phyloP scores from a whole-genome alignment of 2,888 invertebrate species.

The Eupeodes luniger region DNA sequence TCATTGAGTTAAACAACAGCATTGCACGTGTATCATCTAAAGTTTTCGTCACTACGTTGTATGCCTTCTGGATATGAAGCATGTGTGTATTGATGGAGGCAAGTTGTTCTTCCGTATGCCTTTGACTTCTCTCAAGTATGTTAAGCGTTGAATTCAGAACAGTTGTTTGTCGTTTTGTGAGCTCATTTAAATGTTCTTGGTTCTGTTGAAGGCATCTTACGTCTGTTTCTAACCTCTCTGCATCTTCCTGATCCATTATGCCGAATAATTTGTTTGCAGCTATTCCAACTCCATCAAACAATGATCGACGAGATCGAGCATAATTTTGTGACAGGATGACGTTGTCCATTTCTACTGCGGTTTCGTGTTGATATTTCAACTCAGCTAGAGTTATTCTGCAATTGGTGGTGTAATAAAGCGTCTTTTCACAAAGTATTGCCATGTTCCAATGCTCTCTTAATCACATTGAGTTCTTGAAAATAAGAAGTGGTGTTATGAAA shows the following conservation, averaged over 20 bases:
- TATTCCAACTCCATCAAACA: background rate
- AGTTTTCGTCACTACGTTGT: too few relatives aligned
- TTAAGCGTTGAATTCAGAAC: too few relatives aligned
- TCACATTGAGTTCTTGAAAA: too few relatives aligned
- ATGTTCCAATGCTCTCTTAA: background rate
- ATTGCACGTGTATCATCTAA: too few relatives aligned
- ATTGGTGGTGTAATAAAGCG: background rate
- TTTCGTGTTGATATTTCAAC: too few relatives aligned
- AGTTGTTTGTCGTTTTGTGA: too few relatives aligned
- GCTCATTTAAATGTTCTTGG: too few relatives aligned
- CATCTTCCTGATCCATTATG: background rate
- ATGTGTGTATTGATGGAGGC: too few relatives aligned
- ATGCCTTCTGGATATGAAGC: too few relatives aligned
- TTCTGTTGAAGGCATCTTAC: background rate
- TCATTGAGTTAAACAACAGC: too few relatives aligned
- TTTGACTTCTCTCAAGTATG: too few relatives aligned
- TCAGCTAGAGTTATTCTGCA: slow-evolving; percentile 7
- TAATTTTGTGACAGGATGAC: background rate
- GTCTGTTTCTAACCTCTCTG: background rate
- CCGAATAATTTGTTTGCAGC: background rate
- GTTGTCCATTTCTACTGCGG: background rate
- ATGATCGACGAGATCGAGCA: background rate
- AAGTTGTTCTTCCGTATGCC: too few relatives aligned
- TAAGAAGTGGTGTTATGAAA: background rate
- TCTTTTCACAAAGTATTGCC: background rate